These are phyloP conservation scores for Diloba caeruleocephala DNA, from an alignment of 2,888 invertebrate genomes.

Conservation along the genomic window DNA sequence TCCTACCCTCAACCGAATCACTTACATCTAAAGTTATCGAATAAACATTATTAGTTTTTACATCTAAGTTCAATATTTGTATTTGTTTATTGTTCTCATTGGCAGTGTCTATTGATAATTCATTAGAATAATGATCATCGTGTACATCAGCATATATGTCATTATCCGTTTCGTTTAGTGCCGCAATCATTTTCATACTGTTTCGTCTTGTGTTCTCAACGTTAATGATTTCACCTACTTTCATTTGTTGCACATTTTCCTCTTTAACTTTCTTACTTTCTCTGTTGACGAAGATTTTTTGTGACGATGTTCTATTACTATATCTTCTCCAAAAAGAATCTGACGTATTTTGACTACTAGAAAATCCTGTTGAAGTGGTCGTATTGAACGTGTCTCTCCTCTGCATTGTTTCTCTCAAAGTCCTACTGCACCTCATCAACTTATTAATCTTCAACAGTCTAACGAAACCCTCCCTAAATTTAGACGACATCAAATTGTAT, in stretches of 20 bases:
- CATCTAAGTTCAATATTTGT: constrained; percentile 87
- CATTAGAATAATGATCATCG: constrained; percentile 60
- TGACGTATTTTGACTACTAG: constrained; percentile 88
- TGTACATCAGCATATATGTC: constrained; percentile 70
- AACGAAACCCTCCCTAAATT: constrained; percentile 95
- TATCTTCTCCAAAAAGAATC: constrained; percentile 91
- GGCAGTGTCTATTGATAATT: constrained; percentile 61
- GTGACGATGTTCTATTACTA: constrained; percentile 86
- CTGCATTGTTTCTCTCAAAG: constrained; percentile 87
- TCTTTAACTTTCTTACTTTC: constrained; percentile 79
- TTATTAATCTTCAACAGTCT: constrained; percentile 89
- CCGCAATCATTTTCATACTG: constrained; percentile 84
- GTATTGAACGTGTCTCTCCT: constrained; percentile 91
- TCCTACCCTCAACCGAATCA: constrained; percentile 72
- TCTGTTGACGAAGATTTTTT: constrained; percentile 74
- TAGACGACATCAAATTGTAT: constrained; percentile 97
- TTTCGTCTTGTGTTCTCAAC: constrained; percentile 84
- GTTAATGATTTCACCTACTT: constrained; percentile 82
- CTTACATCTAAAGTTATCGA: constrained; percentile 85
- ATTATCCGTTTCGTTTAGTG: constrained; percentile 74
- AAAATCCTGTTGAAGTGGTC: constrained; percentile 90
- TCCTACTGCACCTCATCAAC: constrained; percentile 80
- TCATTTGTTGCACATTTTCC: constrained; percentile 73
- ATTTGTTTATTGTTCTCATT: constrained; percentile 85
- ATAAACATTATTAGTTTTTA: constrained; percentile 85